phyloP scores from a whole-genome alignment of 2,113 vertebrate genomes.

The Cheilinus undulatus region DNA sequence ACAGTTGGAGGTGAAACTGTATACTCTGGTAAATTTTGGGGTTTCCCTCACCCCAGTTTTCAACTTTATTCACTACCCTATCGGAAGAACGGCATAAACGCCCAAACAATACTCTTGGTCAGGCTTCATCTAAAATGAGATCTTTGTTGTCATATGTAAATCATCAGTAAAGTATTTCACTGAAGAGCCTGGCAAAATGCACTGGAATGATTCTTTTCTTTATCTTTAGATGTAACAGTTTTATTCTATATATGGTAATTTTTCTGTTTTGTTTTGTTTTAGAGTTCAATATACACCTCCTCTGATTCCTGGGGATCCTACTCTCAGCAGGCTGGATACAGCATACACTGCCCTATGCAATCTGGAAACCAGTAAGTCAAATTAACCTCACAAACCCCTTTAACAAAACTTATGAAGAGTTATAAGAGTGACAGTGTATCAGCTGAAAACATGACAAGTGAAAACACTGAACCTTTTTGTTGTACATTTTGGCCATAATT shows the following conservation, averaged over 20 bases:
- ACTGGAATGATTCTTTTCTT: not conserved
- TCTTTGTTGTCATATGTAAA: conserved; percentile 4
- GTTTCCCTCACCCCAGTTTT: too few relatives aligned
- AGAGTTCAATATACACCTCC: conserved; percentile 76
- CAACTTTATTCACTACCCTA: too few relatives aligned
- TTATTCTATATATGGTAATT: not conserved
- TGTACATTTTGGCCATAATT: not conserved
- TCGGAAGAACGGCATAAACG: too few relatives aligned
- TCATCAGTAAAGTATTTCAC: not conserved
- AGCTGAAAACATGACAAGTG: not conserved
- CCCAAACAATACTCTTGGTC: too few relatives aligned
- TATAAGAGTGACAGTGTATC: not conserved
- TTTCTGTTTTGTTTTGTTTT: conserved; percentile 55
- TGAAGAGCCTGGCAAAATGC: too few relatives aligned
- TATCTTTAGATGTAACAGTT: not conserved
- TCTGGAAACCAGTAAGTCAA: conserved; percentile 85
- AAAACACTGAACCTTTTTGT: not conserved
- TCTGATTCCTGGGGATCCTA: conserved; percentile 75
- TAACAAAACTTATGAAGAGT: not conserved
- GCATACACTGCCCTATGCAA: conserved; percentile 83
- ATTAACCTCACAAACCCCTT: not conserved
- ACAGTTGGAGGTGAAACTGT: too few relatives aligned
- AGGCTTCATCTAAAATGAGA: too few relatives aligned
- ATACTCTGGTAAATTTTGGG: too few relatives aligned
- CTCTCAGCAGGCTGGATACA: conserved; percentile 78